Conservation (phyloP, 2,797 vertebrate genomes). For the Vespertilio murinus region DNA sequence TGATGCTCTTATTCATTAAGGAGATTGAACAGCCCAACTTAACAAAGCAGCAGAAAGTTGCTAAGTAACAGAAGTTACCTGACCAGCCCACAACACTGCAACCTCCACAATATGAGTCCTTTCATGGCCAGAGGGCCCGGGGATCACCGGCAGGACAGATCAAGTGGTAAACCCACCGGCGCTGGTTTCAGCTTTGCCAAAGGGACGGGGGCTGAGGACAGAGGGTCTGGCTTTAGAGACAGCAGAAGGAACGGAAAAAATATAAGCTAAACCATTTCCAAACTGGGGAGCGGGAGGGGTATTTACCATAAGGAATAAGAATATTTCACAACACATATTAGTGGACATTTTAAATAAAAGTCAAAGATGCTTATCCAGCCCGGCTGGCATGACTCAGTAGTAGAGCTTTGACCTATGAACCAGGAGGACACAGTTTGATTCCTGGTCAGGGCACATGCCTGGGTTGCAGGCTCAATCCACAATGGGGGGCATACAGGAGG, state of each 20-base stretch:
- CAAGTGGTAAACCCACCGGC: slow-evolving; percentile 5
- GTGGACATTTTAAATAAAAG: slow-evolving; percentile 16
- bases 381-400: no score
- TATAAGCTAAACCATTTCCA: neutral
- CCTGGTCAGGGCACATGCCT: no score
- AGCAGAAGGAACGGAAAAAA: neutral
- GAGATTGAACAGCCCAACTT: slow-evolving; percentile 90
- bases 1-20: slow-evolving; percentile 96
- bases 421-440: no score
- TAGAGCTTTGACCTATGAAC: no score
- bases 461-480: no score
- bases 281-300: neutral
- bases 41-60: slow-evolving; percentile 87
- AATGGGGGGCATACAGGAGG: no score
- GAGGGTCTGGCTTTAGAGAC: neutral
- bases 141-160: slow-evolving; percentile 44
- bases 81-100: slow-evolving; percentile 27
- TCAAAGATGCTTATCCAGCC: neutral
- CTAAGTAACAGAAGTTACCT: slow-evolving; percentile 84
- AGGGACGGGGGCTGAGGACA: neutral
- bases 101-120: neutral
- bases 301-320: neutral
- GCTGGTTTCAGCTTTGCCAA: neutral
- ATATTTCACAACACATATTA: neutral
- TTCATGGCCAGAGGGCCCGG: neutral